Conservation (phyloP, 92 coral and sea anemone genomes). For the Blastomussa wellsi region DNA sequence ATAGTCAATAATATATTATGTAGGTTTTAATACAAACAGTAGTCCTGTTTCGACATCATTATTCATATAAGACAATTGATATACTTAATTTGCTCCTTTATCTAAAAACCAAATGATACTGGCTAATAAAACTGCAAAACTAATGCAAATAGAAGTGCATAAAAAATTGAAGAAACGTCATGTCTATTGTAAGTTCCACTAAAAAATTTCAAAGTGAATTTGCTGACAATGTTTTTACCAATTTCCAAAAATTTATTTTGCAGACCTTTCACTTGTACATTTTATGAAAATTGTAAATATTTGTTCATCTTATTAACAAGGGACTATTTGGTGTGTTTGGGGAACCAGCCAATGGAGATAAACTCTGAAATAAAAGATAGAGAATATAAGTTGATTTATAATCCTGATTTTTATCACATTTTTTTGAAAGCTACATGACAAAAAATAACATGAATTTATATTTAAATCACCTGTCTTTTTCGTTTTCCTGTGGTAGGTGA, state of each 20-base stretch:
- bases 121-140: no score
- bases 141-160: no score
- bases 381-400: not conserved
- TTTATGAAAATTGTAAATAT: not conserved
- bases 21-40: no score
- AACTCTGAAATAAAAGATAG: slow-evolving; percentile 25
- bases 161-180: no score
- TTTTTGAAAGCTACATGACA: not conserved
- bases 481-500: slow-evolving; percentile 6
- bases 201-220: no score
- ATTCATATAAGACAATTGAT: no score
- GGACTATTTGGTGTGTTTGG: slow-evolving; percentile 36
- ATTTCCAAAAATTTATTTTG: not conserved
- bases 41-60: no score
- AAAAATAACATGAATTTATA: not conserved
- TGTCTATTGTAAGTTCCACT: no score
- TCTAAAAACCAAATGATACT: no score
- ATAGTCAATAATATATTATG: no score
- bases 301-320: slow-evolving; percentile 7
- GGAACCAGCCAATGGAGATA: slow-evolving; percentile 35
- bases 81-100: no score
- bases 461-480: slow-evolving; percentile 15
- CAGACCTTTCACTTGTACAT: not conserved
- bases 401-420: no score
- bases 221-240: not conserved